Evolutionary conservation across 2,113 vertebrate genomes (phyloP).

Genomic region (Corythaeola cristata): DNA sequence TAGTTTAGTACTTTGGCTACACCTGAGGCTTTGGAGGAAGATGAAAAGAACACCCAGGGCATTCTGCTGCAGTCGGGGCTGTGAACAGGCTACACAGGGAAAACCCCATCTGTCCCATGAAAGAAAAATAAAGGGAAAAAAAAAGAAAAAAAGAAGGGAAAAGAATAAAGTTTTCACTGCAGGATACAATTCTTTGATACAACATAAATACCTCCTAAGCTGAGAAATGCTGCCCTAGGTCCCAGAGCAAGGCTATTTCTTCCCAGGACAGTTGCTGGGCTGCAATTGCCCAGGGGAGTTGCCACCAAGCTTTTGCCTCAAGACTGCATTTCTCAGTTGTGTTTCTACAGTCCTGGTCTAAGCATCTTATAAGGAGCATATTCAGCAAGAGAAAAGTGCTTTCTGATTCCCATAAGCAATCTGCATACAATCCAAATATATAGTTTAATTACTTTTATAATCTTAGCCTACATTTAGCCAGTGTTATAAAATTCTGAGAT

Average conservation of each 20-base stretch:
- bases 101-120: neutral
- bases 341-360: neutral
- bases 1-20: neutral
- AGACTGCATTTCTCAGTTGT: neutral
- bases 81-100: neutral
- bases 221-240: neutral
- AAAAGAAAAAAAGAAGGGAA: neutral
- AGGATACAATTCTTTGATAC: neutral
- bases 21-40: constrained; percentile 12
- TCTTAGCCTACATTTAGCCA: neutral
- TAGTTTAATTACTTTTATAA: neutral
- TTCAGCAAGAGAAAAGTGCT: neutral
- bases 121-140: neutral
- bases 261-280: neutral
- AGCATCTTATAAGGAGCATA: neutral
- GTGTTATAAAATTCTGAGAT: neutral
- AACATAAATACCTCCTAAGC: neutral
- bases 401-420: neutral
- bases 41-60: neutral
- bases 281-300: neutral
- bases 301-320: neutral
- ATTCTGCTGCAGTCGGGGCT: neutral
- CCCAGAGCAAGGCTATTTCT: neutral
- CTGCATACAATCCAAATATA: neutral
- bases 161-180: neutral